A percentile compares a stretch with the other conserved stretches of the same genome.
Conservation (phyloP, 2,888 invertebrate genomes). For the Dicroscelio sp. region DNA sequence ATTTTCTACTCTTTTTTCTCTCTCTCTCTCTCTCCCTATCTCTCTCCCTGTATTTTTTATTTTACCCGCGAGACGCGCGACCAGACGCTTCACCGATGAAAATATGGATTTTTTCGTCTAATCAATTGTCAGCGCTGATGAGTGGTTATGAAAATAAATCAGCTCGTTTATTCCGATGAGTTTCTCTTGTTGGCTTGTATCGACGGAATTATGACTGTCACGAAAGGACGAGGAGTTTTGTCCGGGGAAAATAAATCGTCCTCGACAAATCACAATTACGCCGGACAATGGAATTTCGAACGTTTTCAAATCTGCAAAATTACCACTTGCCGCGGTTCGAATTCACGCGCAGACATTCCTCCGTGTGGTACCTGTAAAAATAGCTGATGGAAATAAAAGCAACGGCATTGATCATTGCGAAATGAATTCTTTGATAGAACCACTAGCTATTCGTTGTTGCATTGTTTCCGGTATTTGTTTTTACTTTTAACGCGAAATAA, state of each 20-base stretch:
- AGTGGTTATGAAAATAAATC: conserved; percentile 64
- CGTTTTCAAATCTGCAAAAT: conserved; percentile 45
- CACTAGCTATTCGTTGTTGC: no score
- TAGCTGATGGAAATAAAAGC: no score
- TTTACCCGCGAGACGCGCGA: no score
- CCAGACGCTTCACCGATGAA: conserved; percentile 62
- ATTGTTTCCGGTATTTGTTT: no score
- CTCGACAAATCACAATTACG: conserved; percentile 56
- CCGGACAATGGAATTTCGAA: conserved; percentile 27
- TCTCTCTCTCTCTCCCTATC: no score
- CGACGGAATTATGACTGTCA: conserved; percentile 66
- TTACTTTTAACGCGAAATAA: no score
- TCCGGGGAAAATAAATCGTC: conserved; percentile 33
- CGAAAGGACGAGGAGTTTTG: conserved; percentile 41
- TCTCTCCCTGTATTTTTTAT: background rate
- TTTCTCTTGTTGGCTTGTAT: conserved; percentile 34
- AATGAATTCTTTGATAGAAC: no score
- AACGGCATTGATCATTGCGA: no score
- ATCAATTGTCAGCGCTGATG: conserved; percentile 65
- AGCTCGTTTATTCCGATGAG: conserved; percentile 62
- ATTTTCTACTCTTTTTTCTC: no score
- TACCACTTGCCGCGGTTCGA: background rate
- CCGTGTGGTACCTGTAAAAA: no score
- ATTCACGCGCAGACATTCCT: no score
- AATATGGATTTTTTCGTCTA: conserved; percentile 61